Base-by-base conservation (phyloP, 2,888 invertebrate species). In the Chelonus formosanus region DNA sequence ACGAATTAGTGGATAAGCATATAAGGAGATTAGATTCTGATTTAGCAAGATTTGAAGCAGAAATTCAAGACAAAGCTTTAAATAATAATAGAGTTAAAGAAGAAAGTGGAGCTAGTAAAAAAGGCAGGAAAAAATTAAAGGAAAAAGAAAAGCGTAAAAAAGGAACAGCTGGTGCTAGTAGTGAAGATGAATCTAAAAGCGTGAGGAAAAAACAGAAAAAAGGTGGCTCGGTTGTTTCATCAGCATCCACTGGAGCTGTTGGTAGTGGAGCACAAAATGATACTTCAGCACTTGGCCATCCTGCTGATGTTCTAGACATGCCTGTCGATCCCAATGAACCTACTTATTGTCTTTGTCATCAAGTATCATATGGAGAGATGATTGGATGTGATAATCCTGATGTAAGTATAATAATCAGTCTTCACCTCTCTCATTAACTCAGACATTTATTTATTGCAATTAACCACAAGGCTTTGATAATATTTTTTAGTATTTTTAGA, bases 321-420 rank as follows among this genome's bases (percentile, higher is more conserved):
- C 94, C 94, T 0, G 94, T 94, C 0, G 94, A 99, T 87, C 98
- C 98, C 0, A 98, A 98, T 81, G 98, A 99, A 83, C 98, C 98
- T 0, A 98, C 97, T 0, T 99, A 99, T 83, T 99, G 98, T 84
- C 87, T 97, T 47, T 99, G 98, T 80, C 97, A 98, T 85, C 98
- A 98, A 89, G 94, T 94, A 58, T 96, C 96, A 3, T 97, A 96
- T 77, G 97, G 97, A 64, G 95, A 97, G 87, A 97, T 97, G 97
- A 96, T 97, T 80, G 95, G 94, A 71, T 97, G 97, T 87, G 97
- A 97, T 85, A 97, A 97, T 85, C 91, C 91, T 58, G 94, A 94
- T 87, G 93, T 90, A 85, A 87, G 87, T 85, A 69, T 67, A 31
- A 20, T 36, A 2, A 20, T 20, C 20, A 20, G 20, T 2, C 20